Evolutionary conservation across 1,140 invertebrate species (phyloP), one percentile per base, ranked within the genome.

Genomic region (Cotesia vestalis): DNA sequence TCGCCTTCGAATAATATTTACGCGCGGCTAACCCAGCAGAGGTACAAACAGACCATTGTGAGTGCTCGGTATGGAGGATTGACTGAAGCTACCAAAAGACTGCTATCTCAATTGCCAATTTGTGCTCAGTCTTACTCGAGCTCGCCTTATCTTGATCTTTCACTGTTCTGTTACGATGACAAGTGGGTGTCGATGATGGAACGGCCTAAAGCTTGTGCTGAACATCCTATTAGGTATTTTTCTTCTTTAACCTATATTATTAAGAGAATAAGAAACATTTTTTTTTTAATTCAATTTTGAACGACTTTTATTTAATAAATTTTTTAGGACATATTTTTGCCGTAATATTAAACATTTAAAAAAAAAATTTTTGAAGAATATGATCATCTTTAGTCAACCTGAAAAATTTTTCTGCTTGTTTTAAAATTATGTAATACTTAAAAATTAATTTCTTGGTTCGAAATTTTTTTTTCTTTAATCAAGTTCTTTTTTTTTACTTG

Each of bases 151-250:
- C 88, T 99, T 12, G 96, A 98, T 85, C 88, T 96, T 66, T 92
- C 94, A 1, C 88, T 98, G 4, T 99, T 98, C 83, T 96, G 93
- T 81, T 99, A 98, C 83, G 96, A 98, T 83, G 96, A 98, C 82
- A 97, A 98, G 84, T 96, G 95, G 92, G 94, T 99, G 0, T 98
- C 96, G 1, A 92, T 95, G 60, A 93, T 98, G 92, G 97, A 98
- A 86, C 89, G 96, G 72, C 97, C 97, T 0, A 98, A 98, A 88
- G 92, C 93, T 59, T 97, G 95, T 84, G 95, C 95, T 17, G 96
- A 98, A 87, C 93, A 97, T 88, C 95, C 96, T 2, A 97, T 98
- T 72, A 91, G 95, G 93, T 96, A 88, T 66, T 72, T 57, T 46
- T 73, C 53, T 60, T 72, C 9, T 51, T 64, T 64, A 66, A 46